phyloP scores from a whole-genome alignment of 92 coral and sea anemone genomes.

The Epizoanthus illoricatus region DNA sequence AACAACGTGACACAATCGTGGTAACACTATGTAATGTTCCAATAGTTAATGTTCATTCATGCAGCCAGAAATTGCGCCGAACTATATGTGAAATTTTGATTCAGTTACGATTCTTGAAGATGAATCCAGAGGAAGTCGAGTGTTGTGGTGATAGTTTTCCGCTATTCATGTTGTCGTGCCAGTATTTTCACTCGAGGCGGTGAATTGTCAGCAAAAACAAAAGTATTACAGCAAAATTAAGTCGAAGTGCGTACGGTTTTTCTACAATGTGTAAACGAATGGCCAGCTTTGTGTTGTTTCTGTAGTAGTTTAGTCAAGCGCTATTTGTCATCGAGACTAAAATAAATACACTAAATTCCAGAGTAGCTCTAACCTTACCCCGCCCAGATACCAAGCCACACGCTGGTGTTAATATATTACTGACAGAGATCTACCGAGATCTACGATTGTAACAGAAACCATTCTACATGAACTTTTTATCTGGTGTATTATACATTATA shows the following conservation, averaged over 20 bases:
- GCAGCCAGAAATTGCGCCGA: no score
- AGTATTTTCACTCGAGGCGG: background rate
- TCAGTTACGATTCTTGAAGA: background rate
- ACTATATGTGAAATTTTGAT: background rate
- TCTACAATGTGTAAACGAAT: background rate
- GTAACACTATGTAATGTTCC: background rate
- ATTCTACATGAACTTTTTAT: no score
- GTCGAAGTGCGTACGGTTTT: background rate
- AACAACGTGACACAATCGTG: background rate
- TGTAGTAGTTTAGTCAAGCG: background rate
- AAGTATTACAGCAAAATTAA: background rate
- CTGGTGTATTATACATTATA: constrained; percentile 35
- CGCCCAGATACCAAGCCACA: constrained; percentile 3
- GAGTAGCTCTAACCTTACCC: background rate
- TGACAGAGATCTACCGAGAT: background rate
- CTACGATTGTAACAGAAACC: no score
- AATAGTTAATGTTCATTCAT: no score
- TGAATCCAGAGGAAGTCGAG: background rate
- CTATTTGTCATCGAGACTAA: background rate
- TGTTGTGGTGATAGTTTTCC: background rate
- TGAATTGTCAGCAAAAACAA: background rate
- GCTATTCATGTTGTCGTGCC: background rate
- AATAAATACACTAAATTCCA: constrained; percentile 15
- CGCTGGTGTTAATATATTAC: background rate
- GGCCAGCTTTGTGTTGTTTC: background rate